Base-by-base conservation (phyloP, 2,113 vertebrate species). In the Plestiodon gilberti region DNA sequence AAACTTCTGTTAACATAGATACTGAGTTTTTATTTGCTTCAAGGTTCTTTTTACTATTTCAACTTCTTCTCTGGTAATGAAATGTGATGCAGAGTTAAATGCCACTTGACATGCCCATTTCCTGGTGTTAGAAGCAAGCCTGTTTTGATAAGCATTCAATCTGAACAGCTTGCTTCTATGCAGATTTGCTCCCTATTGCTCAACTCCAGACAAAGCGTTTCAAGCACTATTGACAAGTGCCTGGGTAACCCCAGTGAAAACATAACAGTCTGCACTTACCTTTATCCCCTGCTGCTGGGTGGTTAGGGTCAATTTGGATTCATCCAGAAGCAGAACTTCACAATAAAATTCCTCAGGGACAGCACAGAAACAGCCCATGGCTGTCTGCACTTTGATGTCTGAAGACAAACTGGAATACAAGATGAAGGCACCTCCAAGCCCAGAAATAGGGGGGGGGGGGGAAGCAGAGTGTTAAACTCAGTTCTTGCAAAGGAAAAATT, bases 301-400 rank as follows among this genome's bases (percentile, higher is more conserved):
- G 52, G 97, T 98, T 67, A 99, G 95, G 2, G 95, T 96, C 83
- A 99, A 94, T 94, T 98, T 98, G 84, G 96, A 97, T 86, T 98
- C 98, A 28, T 98, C 97, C 95, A 99, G 94, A 61, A 99, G 97
- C 94, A 98, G 93, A 93, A 98, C 97, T 95, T 98, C 98, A 91
- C 98, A 98, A 91, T 98, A 99, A 87, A 99, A 98, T 92, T 99
- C 98, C 90, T 98, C 98, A 67, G 96, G 96, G 52, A 96, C 96
- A 0, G 97, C 96, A 91, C 97, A 97, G 95, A 98, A 98, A 84
- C 98, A 98, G 87, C 98, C 96, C 97, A 98, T 98, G 77, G 78
- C 59, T 62, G 38, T 48, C 90, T 90, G 95, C 89, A 89, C 93
- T 84, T 89, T 3, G 80, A n/a, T n/a, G 65, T 38, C 82, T 75